Conservation (phyloP, 2,888 invertebrate species). For the Torymus aiolomorphi region DNA sequence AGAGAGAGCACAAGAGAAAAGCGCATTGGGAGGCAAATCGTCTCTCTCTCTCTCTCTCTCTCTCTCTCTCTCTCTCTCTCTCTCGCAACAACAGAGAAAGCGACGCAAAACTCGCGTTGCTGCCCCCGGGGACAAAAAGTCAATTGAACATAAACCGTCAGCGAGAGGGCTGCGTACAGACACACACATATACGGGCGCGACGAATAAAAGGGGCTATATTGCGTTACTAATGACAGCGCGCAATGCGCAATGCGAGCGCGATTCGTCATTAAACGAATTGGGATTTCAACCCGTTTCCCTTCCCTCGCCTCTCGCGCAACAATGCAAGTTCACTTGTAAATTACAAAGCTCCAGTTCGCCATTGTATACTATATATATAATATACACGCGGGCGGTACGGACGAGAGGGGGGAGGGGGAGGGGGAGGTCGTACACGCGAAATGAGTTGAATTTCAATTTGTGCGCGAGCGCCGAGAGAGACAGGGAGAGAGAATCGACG, state of each 20-base stretch:
- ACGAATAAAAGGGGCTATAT: too few relatives aligned
- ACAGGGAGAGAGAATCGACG: background rate
- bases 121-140: conserved; percentile 28
- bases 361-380: background rate
- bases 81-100: too few relatives aligned
- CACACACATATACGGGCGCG: background rate
- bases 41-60: too few relatives aligned
- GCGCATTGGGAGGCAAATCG: too few relatives aligned
- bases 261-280: conserved; percentile 53
- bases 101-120: background rate
- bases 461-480: background rate
- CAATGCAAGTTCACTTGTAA: conserved; percentile 55
- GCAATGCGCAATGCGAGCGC: too few relatives aligned
- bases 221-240: conserved; percentile 50
- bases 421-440: conserved; percentile 13
- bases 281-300: conserved; percentile 19
- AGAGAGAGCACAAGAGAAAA: too few relatives aligned
- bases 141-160: conserved; percentile 18
- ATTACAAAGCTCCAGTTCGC: conserved; percentile 45
- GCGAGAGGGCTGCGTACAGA: background rate
- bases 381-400: background rate
- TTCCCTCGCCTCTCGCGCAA: conserved; percentile 10
- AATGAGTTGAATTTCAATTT: conserved; percentile 58
- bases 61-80: too few relatives aligned
- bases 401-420: too few relatives aligned